Conservation (phyloP, 2,113 vertebrate species). For the Casuarius casuarius region DNA sequence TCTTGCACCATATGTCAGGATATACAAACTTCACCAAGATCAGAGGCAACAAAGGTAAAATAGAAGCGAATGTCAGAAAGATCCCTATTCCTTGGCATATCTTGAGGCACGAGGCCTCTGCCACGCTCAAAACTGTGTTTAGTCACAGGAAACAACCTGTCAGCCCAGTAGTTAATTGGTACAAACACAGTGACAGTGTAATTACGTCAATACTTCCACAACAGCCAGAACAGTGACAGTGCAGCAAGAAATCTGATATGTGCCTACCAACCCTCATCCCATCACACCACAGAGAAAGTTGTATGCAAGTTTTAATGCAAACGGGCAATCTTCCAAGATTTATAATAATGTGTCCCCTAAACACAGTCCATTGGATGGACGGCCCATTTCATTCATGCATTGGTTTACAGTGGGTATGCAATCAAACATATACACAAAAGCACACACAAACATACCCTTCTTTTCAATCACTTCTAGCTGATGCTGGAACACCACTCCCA, state of each 20-base stretch:
- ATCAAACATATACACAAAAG: not conserved
- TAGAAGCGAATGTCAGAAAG: not conserved
- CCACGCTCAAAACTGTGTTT: not conserved
- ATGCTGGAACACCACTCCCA: not conserved
- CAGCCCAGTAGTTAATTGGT: not conserved
- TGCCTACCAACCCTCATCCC: not conserved
- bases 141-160: not conserved
- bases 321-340: not conserved
- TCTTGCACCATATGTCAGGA: not conserved
- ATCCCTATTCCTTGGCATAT: not conserved
- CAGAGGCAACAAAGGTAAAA: not conserved
- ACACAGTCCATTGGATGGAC: not conserved
- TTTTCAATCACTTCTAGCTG: not conserved
- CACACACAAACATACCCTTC: not conserved
- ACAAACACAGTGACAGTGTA: not conserved
- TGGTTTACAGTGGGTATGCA: not conserved
- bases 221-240: not conserved
- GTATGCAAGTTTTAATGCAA: not conserved
- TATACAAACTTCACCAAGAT: not conserved
- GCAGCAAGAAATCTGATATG: fast-evolving
- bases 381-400: not conserved
- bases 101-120: not conserved
- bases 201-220: not conserved
- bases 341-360: fast-evolving
- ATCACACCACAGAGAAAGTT: not conserved